Conservation (phyloP, 2,888 invertebrate genomes). For the Cabera pusaria region DNA sequence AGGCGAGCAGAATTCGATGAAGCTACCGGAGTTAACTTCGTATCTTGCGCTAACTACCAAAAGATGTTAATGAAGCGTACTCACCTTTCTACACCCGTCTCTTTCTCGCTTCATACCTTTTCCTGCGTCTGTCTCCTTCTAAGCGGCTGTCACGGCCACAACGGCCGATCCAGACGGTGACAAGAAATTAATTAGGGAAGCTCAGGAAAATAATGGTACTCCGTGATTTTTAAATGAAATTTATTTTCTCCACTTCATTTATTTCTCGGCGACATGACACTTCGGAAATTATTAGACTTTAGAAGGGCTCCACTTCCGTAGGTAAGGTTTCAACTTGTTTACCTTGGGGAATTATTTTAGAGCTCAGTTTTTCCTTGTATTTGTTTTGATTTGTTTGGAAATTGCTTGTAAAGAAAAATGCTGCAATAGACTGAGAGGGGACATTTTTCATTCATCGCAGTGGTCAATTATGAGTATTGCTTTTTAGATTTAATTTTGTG, state of each 20-base stretch:
- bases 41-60: slow-evolving; percentile 76
- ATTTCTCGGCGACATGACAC: slow-evolving; percentile 79
- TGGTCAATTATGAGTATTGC: no score
- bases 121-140: slow-evolving; percentile 45
- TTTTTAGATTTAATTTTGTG: no score
- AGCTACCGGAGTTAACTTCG: slow-evolving; percentile 60
- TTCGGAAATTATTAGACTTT: slow-evolving; percentile 79
- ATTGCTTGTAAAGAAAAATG: neutral
- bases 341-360: slow-evolving; percentile 41
- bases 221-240: slow-evolving; percentile 82
- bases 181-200: slow-evolving; percentile 83
- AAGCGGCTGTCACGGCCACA: slow-evolving; percentile 72
- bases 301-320: slow-evolving; percentile 56
- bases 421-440: no score
- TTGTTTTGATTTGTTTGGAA: slow-evolving; percentile 29
- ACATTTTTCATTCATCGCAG: no score
- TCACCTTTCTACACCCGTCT: slow-evolving; percentile 63
- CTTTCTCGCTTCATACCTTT: slow-evolving; percentile 31
- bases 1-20: slow-evolving; percentile 61
- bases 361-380: slow-evolving; percentile 28
- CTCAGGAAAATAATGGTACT: slow-evolving; percentile 77
- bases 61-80: slow-evolving; percentile 78
- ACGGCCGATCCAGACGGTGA: slow-evolving; percentile 77
- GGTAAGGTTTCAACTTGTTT: slow-evolving; percentile 64
- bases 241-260: slow-evolving; percentile 81